Evolutionary conservation across 2,797 vertebrate species (phyloP).

Genomic region (Yasuhikotakia modesta): DNA sequence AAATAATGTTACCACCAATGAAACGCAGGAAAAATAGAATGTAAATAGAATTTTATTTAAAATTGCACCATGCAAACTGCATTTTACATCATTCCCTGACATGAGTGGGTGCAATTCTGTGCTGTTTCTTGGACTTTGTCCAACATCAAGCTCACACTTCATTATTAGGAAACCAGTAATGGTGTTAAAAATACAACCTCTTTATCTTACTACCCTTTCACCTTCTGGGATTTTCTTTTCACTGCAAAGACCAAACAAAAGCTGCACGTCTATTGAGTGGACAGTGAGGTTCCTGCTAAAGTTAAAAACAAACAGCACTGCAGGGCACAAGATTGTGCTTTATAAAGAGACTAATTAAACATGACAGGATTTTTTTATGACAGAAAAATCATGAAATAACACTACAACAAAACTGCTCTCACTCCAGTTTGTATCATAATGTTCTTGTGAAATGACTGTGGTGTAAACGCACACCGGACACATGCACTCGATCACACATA

Average conservation of each 20-base stretch:
- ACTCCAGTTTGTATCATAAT: no score
- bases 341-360: no score
- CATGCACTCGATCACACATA: conserved; percentile 4
- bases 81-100: neutral
- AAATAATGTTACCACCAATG: no score
- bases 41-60: neutral
- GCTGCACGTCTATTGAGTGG: neutral
- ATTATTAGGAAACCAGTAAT: neutral
- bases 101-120: neutral
- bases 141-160: neutral
- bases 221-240: neutral
- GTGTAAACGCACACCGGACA: neutral
- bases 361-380: no score
- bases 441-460: no score
- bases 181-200: neutral
- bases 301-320: neutral
- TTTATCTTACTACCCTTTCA: neutral
- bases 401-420: no score
- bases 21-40: neutral
- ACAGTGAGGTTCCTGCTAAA: neutral
- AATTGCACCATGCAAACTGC: neutral
- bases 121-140: neutral
- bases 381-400: no score
- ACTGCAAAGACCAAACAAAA: conserved; percentile 9
- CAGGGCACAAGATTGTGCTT: no score